Conservation (phyloP, 2,888 invertebrate species). For the Julus scandinavius region DNA sequence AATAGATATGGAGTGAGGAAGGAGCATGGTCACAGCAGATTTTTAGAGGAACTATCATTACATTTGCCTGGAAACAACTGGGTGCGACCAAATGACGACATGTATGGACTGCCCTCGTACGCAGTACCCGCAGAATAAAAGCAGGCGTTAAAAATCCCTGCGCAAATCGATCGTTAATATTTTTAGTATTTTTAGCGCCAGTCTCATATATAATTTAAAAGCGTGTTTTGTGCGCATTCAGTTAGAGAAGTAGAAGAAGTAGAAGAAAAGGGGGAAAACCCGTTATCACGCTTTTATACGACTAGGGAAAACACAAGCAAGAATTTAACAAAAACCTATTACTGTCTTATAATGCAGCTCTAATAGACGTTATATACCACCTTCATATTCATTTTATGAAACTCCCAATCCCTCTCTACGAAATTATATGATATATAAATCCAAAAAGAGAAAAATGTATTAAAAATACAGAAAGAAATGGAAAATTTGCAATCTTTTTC, state of each 20-base stretch:
- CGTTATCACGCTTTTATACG: neutral
- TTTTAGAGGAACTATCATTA: too few relatives aligned
- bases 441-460: neutral
- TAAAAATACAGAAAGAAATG: neutral
- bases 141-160: neutral
- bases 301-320: neutral
- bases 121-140: neutral
- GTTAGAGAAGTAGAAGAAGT: neutral
- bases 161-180: conserved; percentile 17
- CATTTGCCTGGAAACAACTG: too few relatives aligned
- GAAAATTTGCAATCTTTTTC: too few relatives aligned
- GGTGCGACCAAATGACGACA: too few relatives aligned
- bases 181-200: neutral
- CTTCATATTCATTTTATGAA: neutral
- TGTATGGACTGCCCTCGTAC: neutral
- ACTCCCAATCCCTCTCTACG: neutral
- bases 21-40: too few relatives aligned
- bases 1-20: too few relatives aligned
- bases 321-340: neutral
- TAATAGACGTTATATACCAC: neutral
- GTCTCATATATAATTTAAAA: neutral
- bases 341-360: neutral
- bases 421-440: neutral
- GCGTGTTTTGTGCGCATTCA: neutral
- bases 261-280: neutral